Evolutionary conservation across 2,113 vertebrate species (phyloP), one percentile per base, ranked within the genome.

Genomic region (Pterocles gutturalis): DNA sequence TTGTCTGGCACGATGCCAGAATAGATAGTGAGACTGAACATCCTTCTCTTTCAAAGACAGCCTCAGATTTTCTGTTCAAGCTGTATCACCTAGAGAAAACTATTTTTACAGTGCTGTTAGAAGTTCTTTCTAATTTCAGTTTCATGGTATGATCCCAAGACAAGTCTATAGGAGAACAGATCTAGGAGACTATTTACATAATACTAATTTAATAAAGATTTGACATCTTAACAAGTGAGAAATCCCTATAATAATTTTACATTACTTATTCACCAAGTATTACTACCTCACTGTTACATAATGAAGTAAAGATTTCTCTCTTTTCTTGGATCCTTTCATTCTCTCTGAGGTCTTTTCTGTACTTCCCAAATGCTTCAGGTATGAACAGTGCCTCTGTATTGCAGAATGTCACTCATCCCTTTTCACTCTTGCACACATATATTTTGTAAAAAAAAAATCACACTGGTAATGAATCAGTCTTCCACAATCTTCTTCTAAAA

Each of bases 181-280:
- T 54, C 83, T 77, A 64, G 64, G 64, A 64, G 18, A 33, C 55
- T 69, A 83, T 72, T 93, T 85, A 80, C n/a, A n/a, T 90, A 88
- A 93, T 73, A 46, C 17, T 77, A 72, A 58, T 92, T 62, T 77
- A 91, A 88, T 80, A 46, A 85, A 90, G 78, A 61, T 54, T 60
- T 94, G 77, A 87, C 70, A 85, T 78, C 13, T 64, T 89, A 91
- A 41, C 60, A 82, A 91, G 67, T 53, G 61, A 91, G 51, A 89
- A 87, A 91, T 60, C 16, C 34, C 34, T 87, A 25, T 75, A 75
- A 94, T 81, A 71, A 82, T 87, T 87, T 84, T 76, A 61, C 24
- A 41, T 60, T 33, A 67, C 45, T 79, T 76, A 33, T 79, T 66
- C 53, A 64, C 21, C 17, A 46, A 65, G 53, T 71, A 60, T 65